These are phyloP conservation scores for Rhorus exstirpatorius DNA, from an alignment of 2,888 invertebrate genomes.

Conservation along the genomic window DNA sequence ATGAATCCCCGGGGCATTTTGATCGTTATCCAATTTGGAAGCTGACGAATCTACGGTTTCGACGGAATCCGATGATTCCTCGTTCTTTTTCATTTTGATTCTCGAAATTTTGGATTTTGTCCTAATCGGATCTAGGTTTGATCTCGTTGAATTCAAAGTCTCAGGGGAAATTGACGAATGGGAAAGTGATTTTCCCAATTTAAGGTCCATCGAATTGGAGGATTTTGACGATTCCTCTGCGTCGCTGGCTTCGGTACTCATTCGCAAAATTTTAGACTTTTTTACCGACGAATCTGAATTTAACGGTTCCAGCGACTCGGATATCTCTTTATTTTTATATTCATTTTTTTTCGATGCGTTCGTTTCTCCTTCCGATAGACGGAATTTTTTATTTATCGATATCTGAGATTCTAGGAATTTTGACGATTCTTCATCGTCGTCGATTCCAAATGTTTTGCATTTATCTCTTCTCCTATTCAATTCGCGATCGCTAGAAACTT, in stretches of 20 bases:
- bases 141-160: slow-evolving; percentile 1
- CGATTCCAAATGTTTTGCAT: neutral
- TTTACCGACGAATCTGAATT: neutral
- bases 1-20: neutral
- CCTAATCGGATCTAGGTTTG: neutral
- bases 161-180: neutral
- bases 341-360: slow-evolving; percentile 5
- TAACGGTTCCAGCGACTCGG: neutral
- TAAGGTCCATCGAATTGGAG: neutral
- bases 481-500: neutral
- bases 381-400: neutral
- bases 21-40: neutral
- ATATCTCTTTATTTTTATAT: neutral
- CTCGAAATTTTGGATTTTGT: neutral
- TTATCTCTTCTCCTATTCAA: neutral
- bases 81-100: neutral
- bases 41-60: neutral
- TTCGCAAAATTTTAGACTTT: neutral
- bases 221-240: slow-evolving; percentile 18
- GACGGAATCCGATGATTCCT: neutral
- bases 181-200: too few species aligned
- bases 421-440: neutral
- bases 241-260: neutral
- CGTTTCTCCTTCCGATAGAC: neutral
- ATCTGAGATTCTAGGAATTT: neutral